Conservation (phyloP, 2,888 invertebrate genomes). For the Drosophila mayaguana region DNA sequence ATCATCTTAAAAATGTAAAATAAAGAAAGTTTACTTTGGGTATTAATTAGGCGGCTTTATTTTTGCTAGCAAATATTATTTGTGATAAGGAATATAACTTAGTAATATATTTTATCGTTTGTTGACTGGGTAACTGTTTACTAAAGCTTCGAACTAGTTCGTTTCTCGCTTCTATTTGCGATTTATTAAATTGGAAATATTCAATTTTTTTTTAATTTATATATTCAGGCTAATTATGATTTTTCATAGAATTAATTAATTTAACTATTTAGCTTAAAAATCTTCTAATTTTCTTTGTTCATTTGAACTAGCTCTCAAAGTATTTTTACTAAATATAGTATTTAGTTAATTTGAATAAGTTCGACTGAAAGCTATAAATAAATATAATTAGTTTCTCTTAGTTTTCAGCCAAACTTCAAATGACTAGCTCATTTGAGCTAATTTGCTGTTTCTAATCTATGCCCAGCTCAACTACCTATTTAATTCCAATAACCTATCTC, state of each 20-base stretch:
- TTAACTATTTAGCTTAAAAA: neutral
- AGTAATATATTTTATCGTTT: neutral
- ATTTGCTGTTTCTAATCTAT: neutral
- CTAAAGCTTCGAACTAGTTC: neutral
- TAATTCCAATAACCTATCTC: neutral
- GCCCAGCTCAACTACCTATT: neutral
- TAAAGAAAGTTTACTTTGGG: constrained; percentile 37
- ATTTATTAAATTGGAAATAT: no score
- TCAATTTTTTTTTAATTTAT: no score
- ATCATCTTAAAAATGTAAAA: constrained; percentile 17
- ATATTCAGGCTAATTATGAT: neutral
- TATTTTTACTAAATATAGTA: no score
- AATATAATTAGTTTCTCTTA: no score
- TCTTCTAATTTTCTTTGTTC: neutral
- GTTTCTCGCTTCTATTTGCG: neutral
- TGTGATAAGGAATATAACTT: neutral
- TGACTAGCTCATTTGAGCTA: no score
- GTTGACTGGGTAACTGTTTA: neutral
- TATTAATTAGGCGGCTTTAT: constrained; percentile 23
- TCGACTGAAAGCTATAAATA: no score
- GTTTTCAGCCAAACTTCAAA: no score
- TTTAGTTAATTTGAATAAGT: no score
- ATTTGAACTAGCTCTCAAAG: neutral
- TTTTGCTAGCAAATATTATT: neutral
- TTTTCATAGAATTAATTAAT: neutral